phyloP scores from a whole-genome alignment of 1,140 invertebrate genomes.

The Brevipalpus yothersi region DNA sequence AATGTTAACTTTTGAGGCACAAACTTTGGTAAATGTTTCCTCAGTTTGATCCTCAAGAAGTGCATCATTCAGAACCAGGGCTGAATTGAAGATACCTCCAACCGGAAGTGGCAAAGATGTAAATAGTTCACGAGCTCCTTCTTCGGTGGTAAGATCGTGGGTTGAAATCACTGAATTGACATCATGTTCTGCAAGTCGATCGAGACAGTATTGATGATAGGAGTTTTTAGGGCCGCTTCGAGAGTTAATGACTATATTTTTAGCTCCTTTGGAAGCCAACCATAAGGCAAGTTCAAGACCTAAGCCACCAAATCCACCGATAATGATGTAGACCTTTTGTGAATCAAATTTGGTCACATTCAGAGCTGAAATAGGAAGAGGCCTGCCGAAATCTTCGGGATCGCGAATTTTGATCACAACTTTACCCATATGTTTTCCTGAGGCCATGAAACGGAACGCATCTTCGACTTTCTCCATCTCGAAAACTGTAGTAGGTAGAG shows the following conservation, averaged over 20 bases:
- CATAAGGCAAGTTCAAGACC: slow-evolving; percentile 74
- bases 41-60: slow-evolving; percentile 63
- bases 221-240: slow-evolving; percentile 59
- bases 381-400: slow-evolving; percentile 10
- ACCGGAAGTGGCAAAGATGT: slow-evolving; percentile 46
- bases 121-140: slow-evolving; percentile 27
- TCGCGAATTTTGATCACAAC: slow-evolving; percentile 27
- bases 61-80: slow-evolving; percentile 54
- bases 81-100: slow-evolving; percentile 82
- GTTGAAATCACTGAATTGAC: slow-evolving; percentile 47
- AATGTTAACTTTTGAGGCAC: slow-evolving; percentile 31
- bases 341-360: slow-evolving; percentile 50
- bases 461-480: slow-evolving; percentile 61
- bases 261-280: slow-evolving; percentile 59
- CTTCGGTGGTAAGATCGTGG: slow-evolving; percentile 33
- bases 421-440: slow-evolving; percentile 89
- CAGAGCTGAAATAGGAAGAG: slow-evolving; percentile 13
- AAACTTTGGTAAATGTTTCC: slow-evolving; percentile 42
- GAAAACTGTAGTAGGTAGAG: slow-evolving; percentile 56
- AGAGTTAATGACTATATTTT: slow-evolving; percentile 56
- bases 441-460: slow-evolving; percentile 85
- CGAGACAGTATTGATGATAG: slow-evolving; percentile 34
- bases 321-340: slow-evolving; percentile 58
- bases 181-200: slow-evolving; percentile 34
- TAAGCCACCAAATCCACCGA: slow-evolving; percentile 74